These are phyloP conservation scores for Hirtodrosophila duncani DNA, from an alignment of 2,888 invertebrate genomes.

Conservation along the genomic window DNA sequence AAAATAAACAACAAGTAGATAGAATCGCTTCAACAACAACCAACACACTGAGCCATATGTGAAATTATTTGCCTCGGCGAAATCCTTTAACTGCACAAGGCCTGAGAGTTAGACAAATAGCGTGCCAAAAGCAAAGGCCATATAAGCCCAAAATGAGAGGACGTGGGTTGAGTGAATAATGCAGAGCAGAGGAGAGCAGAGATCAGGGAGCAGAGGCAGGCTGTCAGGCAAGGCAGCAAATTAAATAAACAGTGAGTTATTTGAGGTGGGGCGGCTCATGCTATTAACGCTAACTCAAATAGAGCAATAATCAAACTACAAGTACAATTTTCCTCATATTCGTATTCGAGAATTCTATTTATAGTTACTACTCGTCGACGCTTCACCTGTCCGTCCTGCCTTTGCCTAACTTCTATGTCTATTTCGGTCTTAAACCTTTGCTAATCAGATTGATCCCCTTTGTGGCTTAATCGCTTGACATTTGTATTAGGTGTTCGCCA, in stretches of 20 bases:
- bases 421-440: conserved; percentile 57
- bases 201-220: conserved; percentile 34
- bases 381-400: background rate
- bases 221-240: conserved; percentile 43
- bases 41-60: conserved; percentile 29
- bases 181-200: conserved; percentile 3
- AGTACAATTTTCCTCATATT: too few relatives aligned
- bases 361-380: conserved; percentile 5
- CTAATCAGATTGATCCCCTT: conserved; percentile 74
- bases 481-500: conserved; percentile 62
- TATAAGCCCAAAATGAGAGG: too few relatives aligned
- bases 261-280: conserved; percentile 49
- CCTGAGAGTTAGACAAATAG: conserved; percentile 66
- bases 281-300: conserved; percentile 64
- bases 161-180: too few relatives aligned
- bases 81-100: conserved; percentile 73
- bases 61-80: conserved; percentile 57
- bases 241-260: conserved; percentile 56
- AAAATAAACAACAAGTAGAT: conserved; percentile 58
- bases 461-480: conserved; percentile 73
- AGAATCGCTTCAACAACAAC: conserved; percentile 22
- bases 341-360: too few relatives aligned
- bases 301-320: too few relatives aligned
- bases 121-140: conserved; percentile 41
- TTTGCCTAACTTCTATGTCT: background rate